These are phyloP conservation scores for Psettodes erumei DNA, from an alignment of 2,113 vertebrate genomes.

Conservation along the genomic window DNA sequence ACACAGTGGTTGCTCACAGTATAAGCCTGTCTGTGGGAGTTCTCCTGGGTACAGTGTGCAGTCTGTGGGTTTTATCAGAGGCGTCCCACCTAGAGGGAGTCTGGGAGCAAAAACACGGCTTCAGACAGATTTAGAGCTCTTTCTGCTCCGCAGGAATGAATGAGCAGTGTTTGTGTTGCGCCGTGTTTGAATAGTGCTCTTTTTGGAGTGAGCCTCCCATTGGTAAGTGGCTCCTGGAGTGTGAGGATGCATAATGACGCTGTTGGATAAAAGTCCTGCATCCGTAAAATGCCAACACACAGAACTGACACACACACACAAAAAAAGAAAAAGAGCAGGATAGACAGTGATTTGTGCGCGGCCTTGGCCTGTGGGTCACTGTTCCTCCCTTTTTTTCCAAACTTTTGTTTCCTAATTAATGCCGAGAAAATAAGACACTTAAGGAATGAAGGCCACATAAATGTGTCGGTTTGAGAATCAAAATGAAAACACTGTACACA, in stretches of 20 bases:
- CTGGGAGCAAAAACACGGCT: conserved; percentile 69
- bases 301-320: neutral
- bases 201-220: conserved; percentile 57
- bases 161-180: conserved; percentile 63
- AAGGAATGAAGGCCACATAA: conserved; percentile 14
- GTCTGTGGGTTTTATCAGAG: conserved; percentile 78
- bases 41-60: conserved; percentile 67
- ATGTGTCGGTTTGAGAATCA: conserved; percentile 5
- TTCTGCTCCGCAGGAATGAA: conserved; percentile 75
- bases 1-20: conserved; percentile 48
- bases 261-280: conserved; percentile 30
- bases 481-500: conserved; percentile 6
- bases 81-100: conserved; percentile 75
- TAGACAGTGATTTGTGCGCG: neutral
- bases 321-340: conserved; percentile 5
- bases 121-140: conserved; percentile 77
- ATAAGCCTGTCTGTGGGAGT: conserved; percentile 74
- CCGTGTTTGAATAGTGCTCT: conserved; percentile 68
- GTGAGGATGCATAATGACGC: conserved; percentile 63
- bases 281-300: conserved; percentile 28
- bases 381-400: neutral
- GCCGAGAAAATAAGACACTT: neutral
- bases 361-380: neutral
- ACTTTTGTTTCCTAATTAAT: conserved; percentile 16
- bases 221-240: conserved; percentile 57